Evolutionary conservation across 2,113 vertebrate genomes (phyloP).

Genomic region (Sprattus sprattus): DNA sequence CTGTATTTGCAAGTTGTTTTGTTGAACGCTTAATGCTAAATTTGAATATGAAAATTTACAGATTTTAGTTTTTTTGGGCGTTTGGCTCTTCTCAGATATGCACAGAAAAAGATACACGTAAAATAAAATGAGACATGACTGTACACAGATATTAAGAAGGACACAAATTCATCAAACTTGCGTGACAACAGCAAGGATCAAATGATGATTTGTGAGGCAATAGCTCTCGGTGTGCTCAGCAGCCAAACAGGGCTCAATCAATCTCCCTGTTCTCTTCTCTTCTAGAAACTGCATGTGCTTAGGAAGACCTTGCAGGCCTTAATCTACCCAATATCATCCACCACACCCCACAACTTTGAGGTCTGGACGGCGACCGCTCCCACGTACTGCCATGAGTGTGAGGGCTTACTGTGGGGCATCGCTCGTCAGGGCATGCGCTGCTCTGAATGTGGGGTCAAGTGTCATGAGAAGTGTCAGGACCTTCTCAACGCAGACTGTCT

Average conservation of each 20-base stretch:
- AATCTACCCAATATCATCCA: slow-evolving; percentile 97
- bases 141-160: too few species aligned
- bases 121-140: too few species aligned
- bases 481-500: slow-evolving; percentile 96
- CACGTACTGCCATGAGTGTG: slow-evolving; percentile 96
- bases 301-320: slow-evolving; percentile 95
- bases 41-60: neutral
- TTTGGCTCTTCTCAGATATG: neutral
- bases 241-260: neutral
- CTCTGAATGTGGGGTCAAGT: slow-evolving; percentile 94
- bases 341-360: slow-evolving; percentile 95
- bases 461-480: slow-evolving; percentile 97
- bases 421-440: slow-evolving; percentile 97
- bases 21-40: neutral
- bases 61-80: neutral
- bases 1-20: neutral
- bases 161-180: neutral
- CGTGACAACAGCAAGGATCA: neutral
- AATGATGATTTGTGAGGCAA: neutral
- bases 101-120: neutral
- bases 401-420: slow-evolving; percentile 96
- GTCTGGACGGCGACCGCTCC: slow-evolving; percentile 97
- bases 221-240: neutral
- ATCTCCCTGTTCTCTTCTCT: slow-evolving; percentile 37
- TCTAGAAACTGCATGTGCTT: slow-evolving; percentile 93